Base-by-base conservation (phyloP, 2,888 invertebrate species). In the Omphaloscelis lunosa region DNA sequence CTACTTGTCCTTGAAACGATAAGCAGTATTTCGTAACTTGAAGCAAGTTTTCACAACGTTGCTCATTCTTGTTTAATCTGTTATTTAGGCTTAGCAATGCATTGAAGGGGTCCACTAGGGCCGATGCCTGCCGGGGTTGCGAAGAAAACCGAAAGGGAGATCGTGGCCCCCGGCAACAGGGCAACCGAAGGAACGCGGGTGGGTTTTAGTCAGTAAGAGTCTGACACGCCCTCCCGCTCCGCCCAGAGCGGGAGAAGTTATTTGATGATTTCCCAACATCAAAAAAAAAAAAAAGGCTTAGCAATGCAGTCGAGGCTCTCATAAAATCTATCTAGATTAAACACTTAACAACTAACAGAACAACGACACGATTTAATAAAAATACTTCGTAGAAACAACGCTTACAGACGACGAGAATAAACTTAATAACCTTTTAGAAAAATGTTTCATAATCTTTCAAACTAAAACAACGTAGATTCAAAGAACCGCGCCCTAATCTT, bases 301-400 rank as follows among this genome's bases (percentile, higher is more conserved):
- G 12, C 69, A 72, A 27, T 39, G 8, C n/a, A 45, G 34, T 53
- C 17, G 27, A 51, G 51, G 5, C 20, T 20, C 6, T 77, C 53
- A 61, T 56, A 73, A 70, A 70, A 80, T 70, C 39, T 56, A 83
- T 76, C 68, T 66, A 62, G 61, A 72, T 59, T 75, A 66, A 72
- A 63, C 17, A 48, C 34, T 74, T 62, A 69, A 34, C 29, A 63
- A 41, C 17, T 48, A 27, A 34, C n/a, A 45, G 27, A 58, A 45
- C 56, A 59, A 71, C 39, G 73, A 61, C 56, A 48, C 23, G 59
- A 61, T 56, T 51, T 20, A 48, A 80, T 45, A 15, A 45, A 72
- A 62, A 72, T 78, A 71, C 78, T 86, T 83, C 77, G 65, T 75
- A 27, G 80, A 85, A 86, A 56, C 63, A 63, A 69, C 77, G 62